Conservation (phyloP, 2,888 invertebrate species). For the Athalia cordata region DNA sequence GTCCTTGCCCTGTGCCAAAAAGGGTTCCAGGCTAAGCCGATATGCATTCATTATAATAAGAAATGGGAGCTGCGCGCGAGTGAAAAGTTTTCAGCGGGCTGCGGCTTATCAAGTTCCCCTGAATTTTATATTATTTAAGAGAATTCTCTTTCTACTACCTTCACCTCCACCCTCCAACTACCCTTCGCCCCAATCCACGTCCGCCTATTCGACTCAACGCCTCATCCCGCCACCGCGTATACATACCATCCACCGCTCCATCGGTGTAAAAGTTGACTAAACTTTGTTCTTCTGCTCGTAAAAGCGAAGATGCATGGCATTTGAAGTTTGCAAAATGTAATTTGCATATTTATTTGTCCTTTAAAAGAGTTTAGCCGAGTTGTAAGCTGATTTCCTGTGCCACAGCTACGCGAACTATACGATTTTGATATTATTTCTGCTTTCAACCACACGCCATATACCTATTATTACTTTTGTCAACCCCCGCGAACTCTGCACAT, state of each 20-base stretch:
- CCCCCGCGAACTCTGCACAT: background rate
- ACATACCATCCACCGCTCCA: conserved; percentile 45
- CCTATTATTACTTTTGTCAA: background rate
- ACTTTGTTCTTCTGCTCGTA: conserved; percentile 64
- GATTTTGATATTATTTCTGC: conserved; percentile 37
- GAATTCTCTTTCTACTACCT: conserved; percentile 57
- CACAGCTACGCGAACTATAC: conserved; percentile 20
- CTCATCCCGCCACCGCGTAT: conserved; percentile 15
- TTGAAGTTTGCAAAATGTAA: conserved; percentile 67
- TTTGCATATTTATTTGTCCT: conserved; percentile 71
- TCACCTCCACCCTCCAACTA: conserved; percentile 47
- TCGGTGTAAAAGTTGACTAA: conserved; percentile 62
- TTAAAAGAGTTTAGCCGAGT: conserved; percentile 58
- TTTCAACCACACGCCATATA: conserved; percentile 4
- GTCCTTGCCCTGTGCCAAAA: conserved; percentile 58
- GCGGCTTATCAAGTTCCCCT: conserved; percentile 71
- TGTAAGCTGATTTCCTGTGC: conserved; percentile 44
- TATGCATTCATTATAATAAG: conserved; percentile 73
- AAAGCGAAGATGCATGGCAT: conserved; percentile 67
- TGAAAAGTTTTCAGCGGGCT: conserved; percentile 64
- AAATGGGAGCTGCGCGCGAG: conserved; percentile 66
- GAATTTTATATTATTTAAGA: conserved; percentile 73
- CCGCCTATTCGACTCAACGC: conserved; percentile 31
- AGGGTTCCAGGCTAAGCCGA: conserved; percentile 71
- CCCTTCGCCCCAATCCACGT: background rate